Evolutionary conservation across 2,113 vertebrate genomes (phyloP).

Genomic region (Macheiramphus alcinus): DNA sequence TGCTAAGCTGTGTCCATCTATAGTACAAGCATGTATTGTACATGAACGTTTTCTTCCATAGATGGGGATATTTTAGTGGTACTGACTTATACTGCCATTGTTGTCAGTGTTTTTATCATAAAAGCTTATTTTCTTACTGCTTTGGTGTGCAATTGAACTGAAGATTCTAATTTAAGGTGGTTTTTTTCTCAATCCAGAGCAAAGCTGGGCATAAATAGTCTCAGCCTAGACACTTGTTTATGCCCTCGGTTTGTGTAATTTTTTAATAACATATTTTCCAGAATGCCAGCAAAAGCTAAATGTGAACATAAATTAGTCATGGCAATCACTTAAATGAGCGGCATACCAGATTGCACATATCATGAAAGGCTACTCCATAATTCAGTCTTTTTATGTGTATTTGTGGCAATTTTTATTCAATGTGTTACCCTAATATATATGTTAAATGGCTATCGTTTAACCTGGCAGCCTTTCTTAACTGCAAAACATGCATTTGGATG

Average conservation of each 20-base stretch:
- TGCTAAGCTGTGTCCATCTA: constrained; percentile 62
- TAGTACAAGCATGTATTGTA: constrained; percentile 16
- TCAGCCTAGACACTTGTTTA: not conserved
- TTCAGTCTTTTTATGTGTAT: not conserved
- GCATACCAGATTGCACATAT: not conserved
- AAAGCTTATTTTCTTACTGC: not conserved
- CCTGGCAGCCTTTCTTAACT: not conserved
- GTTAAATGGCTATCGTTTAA: not conserved
- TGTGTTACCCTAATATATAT: not conserved
- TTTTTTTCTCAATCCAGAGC: not conserved
- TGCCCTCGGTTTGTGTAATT: not conserved
- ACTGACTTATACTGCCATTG: not conserved
- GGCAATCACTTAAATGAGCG: not conserved
- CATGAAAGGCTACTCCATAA: not conserved
- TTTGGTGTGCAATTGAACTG: not conserved
- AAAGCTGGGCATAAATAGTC: not conserved
- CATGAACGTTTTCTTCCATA: not conserved
- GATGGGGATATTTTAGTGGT: constrained; percentile 2
- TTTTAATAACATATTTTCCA: constrained; percentile 6
- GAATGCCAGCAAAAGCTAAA: constrained; percentile 24
- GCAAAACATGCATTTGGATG: not conserved
- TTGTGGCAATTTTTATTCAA: not conserved
- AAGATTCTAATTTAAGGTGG: not conserved
- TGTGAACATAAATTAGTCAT: constrained; percentile 12
- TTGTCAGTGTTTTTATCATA: not conserved